Evolutionary conservation across 2,888 invertebrate species (phyloP).

Genomic region (Hylaea fasciaria): DNA sequence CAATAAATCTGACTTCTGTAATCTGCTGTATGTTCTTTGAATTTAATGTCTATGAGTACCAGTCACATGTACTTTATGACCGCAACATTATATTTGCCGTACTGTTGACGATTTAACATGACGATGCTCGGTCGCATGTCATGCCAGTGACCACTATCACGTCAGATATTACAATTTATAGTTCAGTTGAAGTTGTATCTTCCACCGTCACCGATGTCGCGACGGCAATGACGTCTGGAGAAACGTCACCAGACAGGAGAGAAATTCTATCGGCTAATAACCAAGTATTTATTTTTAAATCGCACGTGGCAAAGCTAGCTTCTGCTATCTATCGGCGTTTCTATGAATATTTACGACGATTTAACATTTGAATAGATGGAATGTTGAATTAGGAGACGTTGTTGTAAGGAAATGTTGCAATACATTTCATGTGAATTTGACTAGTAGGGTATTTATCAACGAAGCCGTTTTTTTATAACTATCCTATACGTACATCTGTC

Average conservation of each 20-base stretch:
- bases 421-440: background rate
- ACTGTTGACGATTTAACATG: conserved; percentile 4
- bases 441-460: too few relatives aligned
- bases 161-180: conserved; percentile 41
- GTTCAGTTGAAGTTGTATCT: conserved; percentile 27
- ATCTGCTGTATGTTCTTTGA: background rate
- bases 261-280: conserved; percentile 44
- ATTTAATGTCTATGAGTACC: background rate
- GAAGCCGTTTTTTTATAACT: too few relatives aligned
- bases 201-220: conserved; percentile 39
- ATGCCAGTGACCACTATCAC: conserved; percentile 25
- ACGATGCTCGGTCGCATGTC: conserved; percentile 4
- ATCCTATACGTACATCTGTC: too few relatives aligned
- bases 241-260: conserved; percentile 45
- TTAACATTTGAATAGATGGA: conserved; percentile 18
- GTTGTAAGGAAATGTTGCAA: background rate
- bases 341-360: conserved; percentile 40
- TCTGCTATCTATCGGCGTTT: conserved; percentile 43
- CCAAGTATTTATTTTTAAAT: conserved; percentile 49
- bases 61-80: background rate
- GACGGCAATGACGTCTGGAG: conserved; percentile 44
- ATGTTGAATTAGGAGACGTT: conserved; percentile 6
- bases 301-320: conserved; percentile 45
- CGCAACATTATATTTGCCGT: conserved; percentile 5
- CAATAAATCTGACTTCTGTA: background rate